Evolutionary conservation across 2,113 vertebrate genomes (phyloP), one percentile per base, ranked within the genome.

Genomic region (Engraulis encrasicolus): DNA sequence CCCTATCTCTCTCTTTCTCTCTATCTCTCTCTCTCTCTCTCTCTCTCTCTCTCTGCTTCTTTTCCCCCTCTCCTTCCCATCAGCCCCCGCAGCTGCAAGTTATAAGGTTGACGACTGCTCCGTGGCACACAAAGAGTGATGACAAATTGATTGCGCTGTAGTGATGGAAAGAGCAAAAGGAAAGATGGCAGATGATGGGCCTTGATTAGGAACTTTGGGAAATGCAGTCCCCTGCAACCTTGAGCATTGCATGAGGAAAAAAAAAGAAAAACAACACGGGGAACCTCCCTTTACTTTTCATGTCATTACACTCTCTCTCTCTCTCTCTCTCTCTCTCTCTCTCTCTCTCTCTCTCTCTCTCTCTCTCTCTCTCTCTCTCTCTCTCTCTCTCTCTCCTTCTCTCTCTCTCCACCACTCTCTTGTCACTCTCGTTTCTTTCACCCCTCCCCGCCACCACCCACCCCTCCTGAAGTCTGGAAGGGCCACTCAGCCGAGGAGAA

Each of bases 401-500:
- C 23, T 31, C 19, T 74, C 78, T 86, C 84, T 48, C 83, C 50
- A 50, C 17, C 82, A 27, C 80, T n/a, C 78, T 74, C 82, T 87
- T 7, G n/a, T 37, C 37, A 78, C 74, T 91, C 89, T 91, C 81
- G 89, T 66, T 66, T 31, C 54, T 78, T 23, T 81, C 82, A 45
- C 83, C 3, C 37, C 80, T 74, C 78, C 81, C 12, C 50, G 45
- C 66, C 50, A 12, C 31, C 78, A 74, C 83, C 90, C 85, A 93
- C 45, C 66, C 50, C 11, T 23, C 78, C 78, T 83, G 90, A 85
- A 93, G 93, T 94, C 93, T 93, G 95, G 96, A 96, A 97, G 95
- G 96, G 95, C 95, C 95, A 91, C 95, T 97, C 96, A 97, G 96
- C 96, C 97, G 94, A 97, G 97, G 96, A 96, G 97, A 97, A 97